A percentile compares a stretch with the other conserved stretches of the same genome.
These are phyloP conservation scores for Tethea ocularis DNA, from an alignment of 2,888 invertebrate species.

Conservation along the genomic window DNA sequence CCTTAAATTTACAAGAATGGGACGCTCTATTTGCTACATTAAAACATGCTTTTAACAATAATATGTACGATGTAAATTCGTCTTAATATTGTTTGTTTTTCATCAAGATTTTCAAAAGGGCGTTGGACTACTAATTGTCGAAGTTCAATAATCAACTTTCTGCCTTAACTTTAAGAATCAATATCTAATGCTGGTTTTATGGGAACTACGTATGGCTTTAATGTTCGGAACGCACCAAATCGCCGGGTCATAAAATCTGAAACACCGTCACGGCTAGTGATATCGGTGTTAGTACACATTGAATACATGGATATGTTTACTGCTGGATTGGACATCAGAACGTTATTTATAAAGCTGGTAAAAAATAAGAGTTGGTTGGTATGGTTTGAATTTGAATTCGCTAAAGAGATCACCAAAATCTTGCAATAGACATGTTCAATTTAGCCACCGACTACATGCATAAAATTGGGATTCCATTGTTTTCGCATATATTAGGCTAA, in stretches of 20 bases:
- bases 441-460: too few species aligned
- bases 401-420: neutral
- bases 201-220: conserved; percentile 34
- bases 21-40: conserved; percentile 12
- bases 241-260: conserved; percentile 57
- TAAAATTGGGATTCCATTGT: too few species aligned
- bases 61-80: too few species aligned
- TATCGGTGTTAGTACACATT: conserved; percentile 36
- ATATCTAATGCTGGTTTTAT: conserved; percentile 11
- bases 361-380: too few species aligned
- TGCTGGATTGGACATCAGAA: conserved; percentile 1
- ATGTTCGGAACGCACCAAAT: conserved; percentile 52
- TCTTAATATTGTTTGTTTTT: conserved; percentile 23
- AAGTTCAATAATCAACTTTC: conserved; percentile 20
- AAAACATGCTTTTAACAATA: conserved; percentile 18
- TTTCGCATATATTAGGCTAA: too few species aligned
- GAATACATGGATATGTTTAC: neutral
- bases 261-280: conserved; percentile 38
- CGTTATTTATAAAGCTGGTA: neutral
- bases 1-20: neutral
- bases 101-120: conserved; percentile 16
- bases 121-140: conserved; percentile 12
- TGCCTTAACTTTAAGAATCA: conserved; percentile 8
- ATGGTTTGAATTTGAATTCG: too few species aligned
- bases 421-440: neutral